Evolutionary conservation across 2,797 vertebrate species (phyloP), one percentile per base, ranked within the genome.

Genomic region (Alcedo atthis): DNA sequence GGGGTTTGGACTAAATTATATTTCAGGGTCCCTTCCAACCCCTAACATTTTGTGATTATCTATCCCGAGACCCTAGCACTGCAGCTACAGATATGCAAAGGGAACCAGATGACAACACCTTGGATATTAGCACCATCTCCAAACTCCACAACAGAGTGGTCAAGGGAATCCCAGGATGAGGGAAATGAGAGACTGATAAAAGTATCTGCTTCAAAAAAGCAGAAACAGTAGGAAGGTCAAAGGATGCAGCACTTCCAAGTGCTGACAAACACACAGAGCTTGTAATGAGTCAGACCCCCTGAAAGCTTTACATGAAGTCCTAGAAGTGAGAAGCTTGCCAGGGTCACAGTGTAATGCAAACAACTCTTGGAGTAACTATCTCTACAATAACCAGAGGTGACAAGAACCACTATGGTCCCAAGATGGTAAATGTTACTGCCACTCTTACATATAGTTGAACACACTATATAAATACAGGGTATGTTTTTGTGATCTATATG

Each of bases 331-430:
- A 26, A 68, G 26, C 59, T 46, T 54, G 33, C 25, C 57, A 84
- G 5, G 17, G 53, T 0, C 1, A 55, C 0, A 35, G 12, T 0
- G 1, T 8, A 26, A 79, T 3, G 18, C 49, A 75, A 48, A 76
- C 17, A 32, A 46, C 11, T 59, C 30, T 53, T 12, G 18, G 13
- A 75, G 12, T 11, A 19, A 35, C 48, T 40, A 67, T 30, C 37
- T 63, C 53, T 66, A 28, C 21, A n/a, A 35, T 1, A 1, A 43
- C 7, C 62, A 59, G 63, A n/a, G 82, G n/a, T 37, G 76, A 68
- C 42, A 61, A 28, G 12, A 59, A 71, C 24, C 63, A 62, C 25
- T 1, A 1, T 0, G 0, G 43, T 67, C 8, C 2, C 2, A 1
- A 71, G 73, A 62, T 8, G 37, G 35, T 5, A 40, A 3, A 1